Base-by-base conservation (phyloP, 2,113 vertebrate genomes). In the Coptodon rendalli region DNA sequence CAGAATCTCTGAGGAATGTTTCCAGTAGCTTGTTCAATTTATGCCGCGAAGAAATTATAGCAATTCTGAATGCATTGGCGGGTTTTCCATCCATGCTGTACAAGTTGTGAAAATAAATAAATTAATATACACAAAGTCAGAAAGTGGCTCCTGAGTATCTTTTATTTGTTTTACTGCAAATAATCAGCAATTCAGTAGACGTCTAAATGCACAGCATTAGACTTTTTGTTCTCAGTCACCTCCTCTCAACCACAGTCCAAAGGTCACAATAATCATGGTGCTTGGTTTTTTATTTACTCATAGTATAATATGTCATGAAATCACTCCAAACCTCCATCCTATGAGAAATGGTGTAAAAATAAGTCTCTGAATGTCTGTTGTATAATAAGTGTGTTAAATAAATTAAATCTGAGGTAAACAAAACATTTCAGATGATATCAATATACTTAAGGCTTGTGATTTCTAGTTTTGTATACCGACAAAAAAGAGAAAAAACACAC, bases 181-280 rank as follows among this genome's bases (percentile, higher is more conserved):
- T 76, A 91, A 71, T 87, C 57, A 86, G 86, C 63, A 53, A 80
- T 86, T 87, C 83, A 89, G 66, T 63, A 66, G 9, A 84, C 10
- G 73, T 92, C 89, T 87, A 50, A 43, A 94, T 93, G 91, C 90
- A 87, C 92, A 93, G 91, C 92, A 91, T 91, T 86, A 89, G 92
- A 92, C 88, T 45, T 68, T 85, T 5, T 81, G 27, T 59, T 78
- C 16, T 61, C 81, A 86, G 54, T 34, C 78, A 61, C n/a, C n/a
- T 50, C 80, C 50, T 81, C 22, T 27, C 27, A 80, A 59, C 61
- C n/a, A 56, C 40, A 80, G 76, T 79, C 12, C 17, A 43, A 78
- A 22, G 50, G 36, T 88, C 86, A 87, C 43, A 86, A 89, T 82
- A 87, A 84, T 80, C 68, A 89, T 81, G 50, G 59, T 80, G 63